A percentile compares a stretch with the other conserved stretches of the same genome.
Conservation (phyloP, 2,797 vertebrate species). For the Hippocampus kuda region DNA sequence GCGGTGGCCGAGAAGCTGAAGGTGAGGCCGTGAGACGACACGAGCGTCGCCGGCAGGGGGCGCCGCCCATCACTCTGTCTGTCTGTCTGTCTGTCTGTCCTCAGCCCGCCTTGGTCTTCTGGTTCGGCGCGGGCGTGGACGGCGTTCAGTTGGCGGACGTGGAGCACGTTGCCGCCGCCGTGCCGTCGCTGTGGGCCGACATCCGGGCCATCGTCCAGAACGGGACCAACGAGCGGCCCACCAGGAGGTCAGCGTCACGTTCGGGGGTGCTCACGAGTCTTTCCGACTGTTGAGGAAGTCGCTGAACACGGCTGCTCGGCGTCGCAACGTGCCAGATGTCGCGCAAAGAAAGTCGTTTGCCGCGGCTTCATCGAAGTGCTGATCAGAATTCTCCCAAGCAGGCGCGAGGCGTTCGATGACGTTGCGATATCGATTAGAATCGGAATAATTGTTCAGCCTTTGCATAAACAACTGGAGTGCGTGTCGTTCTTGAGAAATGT, state of each 20-base stretch:
- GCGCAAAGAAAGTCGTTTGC: no score
- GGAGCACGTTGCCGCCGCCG: slow-evolving; percentile 45
- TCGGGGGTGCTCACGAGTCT: not conserved
- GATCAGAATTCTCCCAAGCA: no score
- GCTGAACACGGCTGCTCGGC: no score
- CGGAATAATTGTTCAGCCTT: no score
- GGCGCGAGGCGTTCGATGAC: no score
- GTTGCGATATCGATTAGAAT: no score
- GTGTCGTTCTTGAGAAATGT: no score
- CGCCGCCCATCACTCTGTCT: not conserved
- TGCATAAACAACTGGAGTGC: no score
- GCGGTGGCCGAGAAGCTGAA: slow-evolving; percentile 55
- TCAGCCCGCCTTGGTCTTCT: slow-evolving; percentile 72
- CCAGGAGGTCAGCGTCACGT: not conserved
- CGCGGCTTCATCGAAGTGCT: no score
- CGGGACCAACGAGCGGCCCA: slow-evolving; percentile 34
- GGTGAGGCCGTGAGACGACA: slow-evolving; percentile 30
- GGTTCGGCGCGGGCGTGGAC: slow-evolving; percentile 68
- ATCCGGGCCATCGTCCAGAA: slow-evolving; percentile 59
- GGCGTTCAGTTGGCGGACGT: slow-evolving; percentile 71
- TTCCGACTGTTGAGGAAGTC: no score
- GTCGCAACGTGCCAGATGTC: no score
- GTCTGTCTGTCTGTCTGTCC: not conserved
- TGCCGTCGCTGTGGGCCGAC: slow-evolving; percentile 46
- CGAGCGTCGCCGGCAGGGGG: not conserved